These are phyloP conservation scores for Ectropis grisescens DNA, from an alignment of 1,140 invertebrate species.

Conservation along the genomic window DNA sequence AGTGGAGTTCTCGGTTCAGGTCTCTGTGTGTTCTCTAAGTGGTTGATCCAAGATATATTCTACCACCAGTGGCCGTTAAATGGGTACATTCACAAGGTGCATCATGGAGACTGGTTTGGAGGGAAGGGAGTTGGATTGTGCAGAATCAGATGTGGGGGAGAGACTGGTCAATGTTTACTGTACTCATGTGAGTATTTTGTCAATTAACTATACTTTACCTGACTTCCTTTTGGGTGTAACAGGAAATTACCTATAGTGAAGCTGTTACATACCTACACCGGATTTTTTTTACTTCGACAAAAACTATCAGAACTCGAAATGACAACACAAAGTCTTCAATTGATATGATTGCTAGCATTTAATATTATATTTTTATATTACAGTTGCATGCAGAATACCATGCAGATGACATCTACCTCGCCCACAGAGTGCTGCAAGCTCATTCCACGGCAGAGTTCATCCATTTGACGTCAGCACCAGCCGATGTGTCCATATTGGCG, in stretches of 20 bases:
- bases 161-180: constrained; percentile 88
- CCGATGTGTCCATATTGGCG: constrained; percentile 87
- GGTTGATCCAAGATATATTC: constrained; percentile 88
- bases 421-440: constrained; percentile 91
- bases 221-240: too few relatives aligned
- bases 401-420: constrained; percentile 87
- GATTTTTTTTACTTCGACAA: too few relatives aligned
- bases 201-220: constrained; percentile 4
- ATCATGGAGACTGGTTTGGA: constrained; percentile 98
- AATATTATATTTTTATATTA: constrained; percentile 13
- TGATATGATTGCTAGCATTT: too few relatives aligned
- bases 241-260: too few relatives aligned
- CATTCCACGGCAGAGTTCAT: constrained; percentile 96
- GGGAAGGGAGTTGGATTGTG: constrained; percentile 97
- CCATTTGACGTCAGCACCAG: constrained; percentile 81
- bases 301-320: too few relatives aligned
- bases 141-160: constrained; percentile 76
- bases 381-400: constrained; percentile 97
- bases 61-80: constrained; percentile 96
- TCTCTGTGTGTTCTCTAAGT: constrained; percentile 90
- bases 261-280: too few relatives aligned
- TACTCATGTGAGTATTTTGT: constrained; percentile 85
- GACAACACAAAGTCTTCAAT: too few relatives aligned
- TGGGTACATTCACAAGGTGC: constrained; percentile 96
- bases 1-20: constrained; percentile 95